Evolutionary conservation across 2,888 invertebrate genomes (phyloP), one percentile per base, ranked within the genome.

Genomic region (Ceraclea dissimilis): DNA sequence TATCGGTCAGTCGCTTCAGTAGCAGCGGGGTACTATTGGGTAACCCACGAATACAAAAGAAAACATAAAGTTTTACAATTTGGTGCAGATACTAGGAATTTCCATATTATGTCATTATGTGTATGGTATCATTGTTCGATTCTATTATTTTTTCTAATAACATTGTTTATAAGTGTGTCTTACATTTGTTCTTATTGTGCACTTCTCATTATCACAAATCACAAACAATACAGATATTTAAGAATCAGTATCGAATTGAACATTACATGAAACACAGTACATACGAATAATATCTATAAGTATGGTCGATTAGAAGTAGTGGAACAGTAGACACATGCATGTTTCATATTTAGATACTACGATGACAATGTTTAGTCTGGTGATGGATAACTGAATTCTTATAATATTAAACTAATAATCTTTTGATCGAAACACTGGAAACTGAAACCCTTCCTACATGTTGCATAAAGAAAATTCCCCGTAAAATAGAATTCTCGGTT

Each of bases 1-100:
- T 58, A 56, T 60, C 58, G 60, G 60, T 60, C 60, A 60, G 58
- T 33, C 51, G 33, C 16, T 49, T 33, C 39, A 46, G 51, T 49
- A 51, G 57, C 53, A 22, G 51, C 52, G 51, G 56, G 53, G 16
- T n/a, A 48, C 26, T 49, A 39, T 54, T 33, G 57, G 57, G 51
- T 57, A 57, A 57, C 57, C 57, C 22, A 43, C 43, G 46, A 6
- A n/a, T 20, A 50, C 19, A 21, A 47, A n/a, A 39, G 53, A 20
- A 19, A 19, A 44, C 31, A 46, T 52, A 52, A 46, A 52, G 19
- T 44, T 31, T 47, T 39, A 33, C 46, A 17, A 46, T 31, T 6
- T 39, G 2, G 33, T 10, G 34, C 20, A 20, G 26, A 22, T 54
- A 49, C 54, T 18, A 22, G 33, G 54, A 54, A 54, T 49, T 26